A percentile compares a stretch with the other conserved stretches of the same genome.
phyloP scores from a whole-genome alignment of 2,797 vertebrate species.

The Malurus leucopterus region DNA sequence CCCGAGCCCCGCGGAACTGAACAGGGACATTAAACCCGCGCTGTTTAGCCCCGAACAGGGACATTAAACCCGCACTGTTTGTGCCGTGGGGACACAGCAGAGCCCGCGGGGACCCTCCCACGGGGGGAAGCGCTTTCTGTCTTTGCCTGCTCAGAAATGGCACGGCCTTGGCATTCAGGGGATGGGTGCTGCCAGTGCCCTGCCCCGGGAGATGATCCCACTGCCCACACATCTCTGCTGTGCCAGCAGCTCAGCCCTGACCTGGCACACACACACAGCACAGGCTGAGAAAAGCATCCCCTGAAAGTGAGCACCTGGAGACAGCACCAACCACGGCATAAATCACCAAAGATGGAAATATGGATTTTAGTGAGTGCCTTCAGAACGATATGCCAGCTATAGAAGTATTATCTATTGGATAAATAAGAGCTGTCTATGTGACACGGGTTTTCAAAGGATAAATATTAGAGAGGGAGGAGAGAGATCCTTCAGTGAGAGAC shows the following conservation, averaged over 20 bases:
- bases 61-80: background rate
- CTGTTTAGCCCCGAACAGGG: background rate
- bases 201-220: too few species aligned
- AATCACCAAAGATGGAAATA: constrained; percentile 28
- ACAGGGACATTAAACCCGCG: background rate
- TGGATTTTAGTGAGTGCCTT: constrained; percentile 31
- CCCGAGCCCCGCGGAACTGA: background rate
- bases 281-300: constrained; percentile 13
- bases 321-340: background rate
- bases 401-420: constrained; percentile 59
- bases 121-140: background rate
- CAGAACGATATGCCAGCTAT: constrained; percentile 41
- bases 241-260: constrained; percentile 20
- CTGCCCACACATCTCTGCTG: too few species aligned
- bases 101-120: background rate
- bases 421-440: constrained; percentile 64
- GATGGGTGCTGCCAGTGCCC: background rate
- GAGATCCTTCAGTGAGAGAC: constrained; percentile 54
- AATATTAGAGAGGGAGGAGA: constrained; percentile 56
- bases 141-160: constrained; percentile 13
- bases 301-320: background rate
- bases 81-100: background rate
- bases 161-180: constrained; percentile 65
- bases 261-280: background rate
- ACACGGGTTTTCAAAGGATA: constrained; percentile 62